A percentile compares a stretch with the other conserved stretches of the same genome.
Conservation (phyloP, 1,140 invertebrate genomes). For the Rhopalosiphum maidis region DNA sequence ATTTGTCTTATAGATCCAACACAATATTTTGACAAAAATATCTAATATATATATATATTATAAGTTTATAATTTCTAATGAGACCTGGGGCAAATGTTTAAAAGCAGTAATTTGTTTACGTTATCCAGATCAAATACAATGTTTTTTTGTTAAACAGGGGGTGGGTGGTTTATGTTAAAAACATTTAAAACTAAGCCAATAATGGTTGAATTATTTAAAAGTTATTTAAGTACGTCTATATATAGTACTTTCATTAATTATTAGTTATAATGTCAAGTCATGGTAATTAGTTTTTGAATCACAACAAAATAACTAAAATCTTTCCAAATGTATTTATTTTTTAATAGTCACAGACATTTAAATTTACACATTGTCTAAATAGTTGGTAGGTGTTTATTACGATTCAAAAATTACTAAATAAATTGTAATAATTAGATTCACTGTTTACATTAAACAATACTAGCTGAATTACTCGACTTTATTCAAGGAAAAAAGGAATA, state of each 20-base stretch:
- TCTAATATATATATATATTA: background rate
- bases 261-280: too few relatives aligned
- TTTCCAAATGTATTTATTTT: too few relatives aligned
- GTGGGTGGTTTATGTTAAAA: background rate
- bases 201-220: background rate
- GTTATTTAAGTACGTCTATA: background rate
- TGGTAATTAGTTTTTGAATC: too few relatives aligned
- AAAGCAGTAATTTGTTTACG: slow-evolving; percentile 3
- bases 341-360: too few relatives aligned
- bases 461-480: too few relatives aligned
- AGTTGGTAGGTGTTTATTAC: too few relatives aligned
- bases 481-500: too few relatives aligned
- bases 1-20: slow-evolving; percentile 16
- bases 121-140: background rate
- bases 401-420: too few relatives aligned
- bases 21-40: slow-evolving; percentile 19
- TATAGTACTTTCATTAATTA: background rate
- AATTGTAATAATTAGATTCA: too few relatives aligned
- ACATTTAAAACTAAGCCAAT: background rate
- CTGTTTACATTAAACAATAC: too few relatives aligned
- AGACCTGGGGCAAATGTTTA: background rate
- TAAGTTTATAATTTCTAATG: background rate
- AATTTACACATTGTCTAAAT: too few relatives aligned
- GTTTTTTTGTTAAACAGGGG: background rate
- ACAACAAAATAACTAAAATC: too few relatives aligned